A percentile compares a stretch with the other conserved stretches of the same genome.
Conservation (phyloP, 2,797 vertebrate genomes). For the Phyllotis vaccarum region DNA sequence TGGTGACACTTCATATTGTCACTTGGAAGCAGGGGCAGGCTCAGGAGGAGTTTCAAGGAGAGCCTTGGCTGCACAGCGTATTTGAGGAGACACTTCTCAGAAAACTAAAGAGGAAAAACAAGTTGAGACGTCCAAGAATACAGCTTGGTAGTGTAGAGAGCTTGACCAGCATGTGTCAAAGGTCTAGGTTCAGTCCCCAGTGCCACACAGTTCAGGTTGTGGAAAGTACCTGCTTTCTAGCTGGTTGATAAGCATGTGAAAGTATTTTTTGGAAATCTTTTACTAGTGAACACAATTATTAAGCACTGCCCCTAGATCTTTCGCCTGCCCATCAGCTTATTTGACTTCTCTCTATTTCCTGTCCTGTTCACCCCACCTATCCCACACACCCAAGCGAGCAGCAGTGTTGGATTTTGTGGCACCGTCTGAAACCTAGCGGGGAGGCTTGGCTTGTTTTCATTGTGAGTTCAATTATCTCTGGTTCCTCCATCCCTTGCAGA, state of each 20-base stretch:
- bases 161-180: background rate
- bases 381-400: background rate
- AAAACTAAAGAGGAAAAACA: background rate
- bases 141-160: background rate
- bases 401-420: background rate
- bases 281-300: background rate
- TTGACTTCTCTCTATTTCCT: background rate
- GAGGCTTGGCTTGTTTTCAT: background rate
- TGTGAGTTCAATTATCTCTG: background rate
- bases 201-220: background rate
- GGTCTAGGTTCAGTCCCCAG: background rate
- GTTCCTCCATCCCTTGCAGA: constrained; percentile 86
- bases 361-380: background rate
- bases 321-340: rapidly evolving
- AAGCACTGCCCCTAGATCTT: rapidly evolving
- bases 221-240: background rate
- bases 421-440: background rate
- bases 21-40: background rate
- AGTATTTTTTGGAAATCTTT: background rate
- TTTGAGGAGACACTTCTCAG: background rate
- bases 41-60: background rate
- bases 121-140: background rate
- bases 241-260: too few relatives aligned
- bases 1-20: background rate
- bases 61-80: background rate